Conservation (phyloP, 2,797 vertebrate species). For the Tragelaphus oryx region DNA sequence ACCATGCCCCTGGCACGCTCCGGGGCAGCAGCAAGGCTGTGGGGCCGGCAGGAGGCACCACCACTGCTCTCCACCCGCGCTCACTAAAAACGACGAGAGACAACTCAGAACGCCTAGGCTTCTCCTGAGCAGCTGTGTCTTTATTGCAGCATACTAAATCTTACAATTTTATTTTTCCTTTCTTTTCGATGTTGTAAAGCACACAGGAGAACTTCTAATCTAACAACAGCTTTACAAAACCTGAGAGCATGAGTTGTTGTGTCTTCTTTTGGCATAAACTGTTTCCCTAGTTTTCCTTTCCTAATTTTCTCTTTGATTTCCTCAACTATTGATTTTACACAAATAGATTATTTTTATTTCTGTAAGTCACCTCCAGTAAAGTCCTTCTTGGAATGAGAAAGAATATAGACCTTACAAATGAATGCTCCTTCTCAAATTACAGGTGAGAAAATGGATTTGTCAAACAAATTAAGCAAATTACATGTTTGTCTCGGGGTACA, state of each 20-base stretch:
- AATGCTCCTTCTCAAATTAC: not conserved
- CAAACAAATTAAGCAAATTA: not conserved
- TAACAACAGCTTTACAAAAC: not conserved
- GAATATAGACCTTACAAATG: not conserved
- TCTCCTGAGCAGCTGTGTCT: not conserved
- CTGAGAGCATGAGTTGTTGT: not conserved
- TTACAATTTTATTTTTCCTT: not conserved
- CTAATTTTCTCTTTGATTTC: not conserved
- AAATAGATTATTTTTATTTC: not conserved
- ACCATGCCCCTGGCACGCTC: not conserved
- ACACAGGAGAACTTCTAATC: not conserved
- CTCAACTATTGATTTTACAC: not conserved
- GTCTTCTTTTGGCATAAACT: not conserved
- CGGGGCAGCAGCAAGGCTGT: fast-evolving
- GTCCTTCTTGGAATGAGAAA: not conserved
- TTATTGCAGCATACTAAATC: not conserved
- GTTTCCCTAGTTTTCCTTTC: not conserved
- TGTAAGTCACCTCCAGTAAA: not conserved
- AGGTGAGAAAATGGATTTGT: not conserved
- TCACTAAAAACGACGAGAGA: not conserved
- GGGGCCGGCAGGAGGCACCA: fast-evolving
- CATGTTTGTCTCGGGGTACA: not conserved
- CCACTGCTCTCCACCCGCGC: not conserved
- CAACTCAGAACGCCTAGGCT: no score
- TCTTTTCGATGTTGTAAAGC: not conserved